Percentiles rank a stretch among this genome's conserved stretches.
phyloP scores from a whole-genome alignment of 2,888 invertebrate genomes.

The Scrobipalpa costella region DNA sequence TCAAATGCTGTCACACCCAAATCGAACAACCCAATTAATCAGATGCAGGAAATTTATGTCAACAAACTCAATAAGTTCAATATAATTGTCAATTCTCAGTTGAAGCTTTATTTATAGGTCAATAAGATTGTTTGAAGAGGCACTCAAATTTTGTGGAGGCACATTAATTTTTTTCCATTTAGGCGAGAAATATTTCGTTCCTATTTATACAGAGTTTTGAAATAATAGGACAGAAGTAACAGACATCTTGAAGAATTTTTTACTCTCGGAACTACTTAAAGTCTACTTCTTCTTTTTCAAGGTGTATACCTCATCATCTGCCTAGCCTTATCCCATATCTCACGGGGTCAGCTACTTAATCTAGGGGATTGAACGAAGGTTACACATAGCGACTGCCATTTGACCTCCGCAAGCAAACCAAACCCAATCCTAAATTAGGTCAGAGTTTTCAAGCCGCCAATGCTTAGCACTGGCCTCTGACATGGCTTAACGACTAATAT shows the following conservation, averaged over 20 bases:
- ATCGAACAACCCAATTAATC: no score
- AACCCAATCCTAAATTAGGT: no score
- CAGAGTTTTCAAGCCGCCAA: no score
- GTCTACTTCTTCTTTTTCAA: not conserved
- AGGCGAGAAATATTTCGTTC: not conserved
- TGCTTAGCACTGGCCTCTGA: no score
- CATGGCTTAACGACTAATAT: no score
- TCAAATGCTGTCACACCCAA: no score
- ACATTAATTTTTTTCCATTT: not conserved
- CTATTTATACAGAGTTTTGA: slow-evolving; percentile 7
- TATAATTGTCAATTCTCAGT: not conserved
- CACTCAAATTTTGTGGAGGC: slow-evolving; percentile 10
- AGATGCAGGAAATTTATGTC: not conserved
- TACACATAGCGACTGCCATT: no score
- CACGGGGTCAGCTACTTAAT: no score
- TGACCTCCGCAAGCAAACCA: no score
- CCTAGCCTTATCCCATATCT: no score
- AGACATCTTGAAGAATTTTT: not conserved
- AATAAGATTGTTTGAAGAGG: not conserved
- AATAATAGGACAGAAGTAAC: slow-evolving; percentile 8
- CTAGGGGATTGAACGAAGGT: no score
- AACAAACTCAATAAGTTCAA: not conserved
- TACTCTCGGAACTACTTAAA: no score
- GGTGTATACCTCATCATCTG: not conserved
- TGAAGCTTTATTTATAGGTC: slow-evolving; percentile 6